Base-by-base conservation (phyloP, 2,113 vertebrate species). In the Austrofundulus limnaeus region DNA sequence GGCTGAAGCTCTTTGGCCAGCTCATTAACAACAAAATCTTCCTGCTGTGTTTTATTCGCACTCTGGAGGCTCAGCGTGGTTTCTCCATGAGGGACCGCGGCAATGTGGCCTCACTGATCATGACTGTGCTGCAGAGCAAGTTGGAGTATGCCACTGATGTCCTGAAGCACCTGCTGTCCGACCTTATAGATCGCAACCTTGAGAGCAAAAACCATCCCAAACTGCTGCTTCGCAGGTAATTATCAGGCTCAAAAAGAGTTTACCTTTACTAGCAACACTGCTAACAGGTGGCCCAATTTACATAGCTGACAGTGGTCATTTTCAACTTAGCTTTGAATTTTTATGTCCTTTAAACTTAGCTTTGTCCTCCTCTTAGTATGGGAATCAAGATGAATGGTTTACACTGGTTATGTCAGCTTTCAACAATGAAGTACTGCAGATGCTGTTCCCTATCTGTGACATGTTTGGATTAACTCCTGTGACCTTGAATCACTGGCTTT, bases 201-300 rank as follows among this genome's bases (percentile, higher is more conserved):
- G 97, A 99, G 91, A 99, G 97, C 93, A 99, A 98, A 88, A 98
- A 98, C 86, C 97, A 98, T 68, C 97, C 97, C 61, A 99, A 99
- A 85, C 90, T 99, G 52, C 90, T 99, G 50, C 94, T 99, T 4
- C 90, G 97, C 52, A 96, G 97, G 97, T 98, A 66, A 92, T 89
- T 59, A 39, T 12, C 43, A 13, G 4, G 1, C 39, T 62, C 37
- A 13, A 21, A 55, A 24, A 58, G 9, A 39, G 47, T 52, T 60
- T 43, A 23, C 64, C 13, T 54, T 60, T 37, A 20, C 8, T 23
- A 2, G 48, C 13, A 2, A 45, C 16, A 12, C 34, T 51, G 23
- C 23, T 41, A 21, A 51, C 37, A 54, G 67, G 12, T 25, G 54
- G 3, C 11, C 14, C 53, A 4, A 23, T 25, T n/a, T 45, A 38